Base-by-base conservation (phyloP, 2,888 invertebrate genomes). In the Nipponacmea schrenckii region DNA sequence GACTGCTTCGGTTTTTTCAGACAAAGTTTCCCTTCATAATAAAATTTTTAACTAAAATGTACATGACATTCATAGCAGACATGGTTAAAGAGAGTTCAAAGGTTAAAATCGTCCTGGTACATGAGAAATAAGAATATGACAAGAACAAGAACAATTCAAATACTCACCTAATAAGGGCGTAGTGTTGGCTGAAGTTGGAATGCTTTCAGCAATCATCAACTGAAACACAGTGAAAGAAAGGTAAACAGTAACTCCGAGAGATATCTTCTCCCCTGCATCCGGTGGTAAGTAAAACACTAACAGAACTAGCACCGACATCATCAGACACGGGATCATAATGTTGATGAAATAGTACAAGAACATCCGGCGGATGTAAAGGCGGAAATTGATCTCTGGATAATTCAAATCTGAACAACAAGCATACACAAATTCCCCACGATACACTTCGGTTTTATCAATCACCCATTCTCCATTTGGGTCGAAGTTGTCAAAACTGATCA, bases 231-330 rank as follows among this genome's bases (percentile, higher is more conserved):
- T 80, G 73, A 83, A 84, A 48, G 84, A 79, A 45, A 84, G 79
- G 7, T 85, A 79, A 15, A 85, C 83, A n/a, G 84, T 84, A 63
- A 84, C 80, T n/a, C 84, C 84, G 8, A 84, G 81, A 8, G 83
- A 82, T 17, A 84, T 80, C 75, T 84, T 84, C 73, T 84, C 84
- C 0, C 84, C 84, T 14, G 81, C 80, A 65, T 85, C 84, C 10
- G 84, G 84, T n/a, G 84, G 84, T 63, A 84, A 75, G 66, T 80
- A 82, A 69, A 84, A 84, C 48, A 82, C 85, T 24, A 84, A 74
- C 75, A 83, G 74, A 26, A 84, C 82, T 20, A 84, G 78, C 3
- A 80, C 73, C 26, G 83, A 84, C 73, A 84, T 79, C 72, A 84
- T 71, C 44, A 84, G 70, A 68, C 84, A 85, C 10, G 84, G 84